Evolutionary conservation across 2,797 vertebrate species (phyloP).

Genomic region (Acridotheres tristis): DNA sequence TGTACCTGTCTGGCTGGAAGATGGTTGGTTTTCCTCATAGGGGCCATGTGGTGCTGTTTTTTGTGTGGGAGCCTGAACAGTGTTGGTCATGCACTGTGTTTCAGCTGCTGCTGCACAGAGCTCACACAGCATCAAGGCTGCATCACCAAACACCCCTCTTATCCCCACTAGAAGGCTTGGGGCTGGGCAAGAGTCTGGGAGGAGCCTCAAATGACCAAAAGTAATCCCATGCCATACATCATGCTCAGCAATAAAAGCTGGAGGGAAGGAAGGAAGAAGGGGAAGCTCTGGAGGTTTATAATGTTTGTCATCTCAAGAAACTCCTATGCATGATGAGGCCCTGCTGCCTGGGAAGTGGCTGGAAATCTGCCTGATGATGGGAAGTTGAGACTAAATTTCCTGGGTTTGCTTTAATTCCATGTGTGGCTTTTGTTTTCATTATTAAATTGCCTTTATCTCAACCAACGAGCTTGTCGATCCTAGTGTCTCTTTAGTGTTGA

Average conservation of each 20-base stretch:
- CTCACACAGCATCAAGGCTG: neutral
- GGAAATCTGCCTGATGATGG: neutral
- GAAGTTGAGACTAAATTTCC: neutral
- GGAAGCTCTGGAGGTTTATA: neutral
- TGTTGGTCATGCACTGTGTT: fast-evolving
- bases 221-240: neutral
- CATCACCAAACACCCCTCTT: neutral
- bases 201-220: neutral
- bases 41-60: fast-evolving
- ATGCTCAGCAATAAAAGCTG: neutral
- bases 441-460: neutral
- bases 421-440: neutral
- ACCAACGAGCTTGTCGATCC: neutral
- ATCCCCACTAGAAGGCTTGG: fast-evolving
- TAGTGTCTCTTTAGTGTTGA: neutral
- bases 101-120: neutral
- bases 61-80: fast-evolving
- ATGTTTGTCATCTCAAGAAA: neutral
- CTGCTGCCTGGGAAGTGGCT: neutral
- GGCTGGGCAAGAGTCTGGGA: neutral
- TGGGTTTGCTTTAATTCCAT: neutral
- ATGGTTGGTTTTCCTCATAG: fast-evolving
- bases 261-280: neutral
- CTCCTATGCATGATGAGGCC: neutral
- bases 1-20: neutral